Evolutionary conservation across 2,113 vertebrate genomes (phyloP).

Genomic region (Asarcornis scutulata): DNA sequence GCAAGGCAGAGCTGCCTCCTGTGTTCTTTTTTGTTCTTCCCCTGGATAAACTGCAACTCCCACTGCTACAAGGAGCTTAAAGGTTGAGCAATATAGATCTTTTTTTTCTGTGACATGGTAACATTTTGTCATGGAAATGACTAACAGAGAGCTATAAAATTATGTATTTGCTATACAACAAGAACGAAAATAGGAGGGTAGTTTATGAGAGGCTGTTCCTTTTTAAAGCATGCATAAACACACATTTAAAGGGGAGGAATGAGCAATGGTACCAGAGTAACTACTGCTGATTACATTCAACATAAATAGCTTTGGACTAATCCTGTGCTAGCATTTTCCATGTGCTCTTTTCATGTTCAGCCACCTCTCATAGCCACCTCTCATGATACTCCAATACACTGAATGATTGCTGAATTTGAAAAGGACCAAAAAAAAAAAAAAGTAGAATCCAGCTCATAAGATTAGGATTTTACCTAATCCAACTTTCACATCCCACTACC

Average conservation of each 20-base stretch:
- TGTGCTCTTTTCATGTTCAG: not conserved
- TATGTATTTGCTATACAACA: not conserved
- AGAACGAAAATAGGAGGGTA: not conserved
- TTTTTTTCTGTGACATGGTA: not conserved
- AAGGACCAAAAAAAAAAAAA: not conserved
- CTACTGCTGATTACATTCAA: conserved; percentile 15
- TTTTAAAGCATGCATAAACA: not conserved
- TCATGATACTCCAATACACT: not conserved
- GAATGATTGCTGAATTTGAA: not conserved
- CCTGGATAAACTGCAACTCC: not conserved
- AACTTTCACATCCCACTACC: not conserved
- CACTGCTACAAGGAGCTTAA: not conserved
- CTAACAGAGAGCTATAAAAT: not conserved
- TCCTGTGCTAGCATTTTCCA: conserved; percentile 18
- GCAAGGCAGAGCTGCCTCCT: not conserved
- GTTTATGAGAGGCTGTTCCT: not conserved
- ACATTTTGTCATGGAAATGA: not conserved
- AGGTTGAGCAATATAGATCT: not conserved
- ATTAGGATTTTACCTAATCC: conserved; percentile 22
- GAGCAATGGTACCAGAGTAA: conserved; percentile 4
- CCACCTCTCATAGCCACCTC: not conserved
- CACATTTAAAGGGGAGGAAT: conserved; percentile 1
- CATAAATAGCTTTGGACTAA: conserved; percentile 18
- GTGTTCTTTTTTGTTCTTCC: not conserved
- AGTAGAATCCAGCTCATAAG: not conserved